These are phyloP conservation scores for Grammomys dolichurus DNA, from an alignment of 2,113 vertebrate species.

Conservation along the genomic window DNA sequence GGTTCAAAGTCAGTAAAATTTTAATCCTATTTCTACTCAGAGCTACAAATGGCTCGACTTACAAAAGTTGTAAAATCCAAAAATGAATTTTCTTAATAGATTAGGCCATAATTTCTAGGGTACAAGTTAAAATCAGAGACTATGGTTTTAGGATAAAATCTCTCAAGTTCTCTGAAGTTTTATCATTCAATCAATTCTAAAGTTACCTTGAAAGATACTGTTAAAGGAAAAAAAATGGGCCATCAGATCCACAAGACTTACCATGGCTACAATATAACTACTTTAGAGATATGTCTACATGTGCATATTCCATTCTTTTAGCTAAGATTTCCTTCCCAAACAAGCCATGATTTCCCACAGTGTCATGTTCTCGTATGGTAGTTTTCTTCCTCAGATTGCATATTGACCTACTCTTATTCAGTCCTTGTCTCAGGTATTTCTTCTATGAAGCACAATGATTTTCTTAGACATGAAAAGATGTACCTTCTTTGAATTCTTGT, in stretches of 20 bases:
- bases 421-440: background rate
- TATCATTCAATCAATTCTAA: background rate
- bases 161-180: background rate
- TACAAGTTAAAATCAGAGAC: background rate
- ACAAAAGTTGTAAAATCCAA: background rate
- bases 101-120: background rate
- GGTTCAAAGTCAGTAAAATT: background rate
- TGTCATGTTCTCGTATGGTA: background rate
- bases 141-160: background rate
- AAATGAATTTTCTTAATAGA: background rate
- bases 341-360: background rate
- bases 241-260: background rate
- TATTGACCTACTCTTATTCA: background rate
- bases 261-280: background rate
- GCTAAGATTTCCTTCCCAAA: background rate
- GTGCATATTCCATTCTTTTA: background rate
- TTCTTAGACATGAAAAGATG: background rate
- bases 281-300: background rate
- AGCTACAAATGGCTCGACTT: constrained; percentile 6
- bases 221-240: background rate
- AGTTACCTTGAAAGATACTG: background rate
- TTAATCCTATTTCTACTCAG: background rate
- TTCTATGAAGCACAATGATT: background rate
- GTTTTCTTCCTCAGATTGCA: constrained; percentile 16
- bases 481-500: background rate